Base-by-base conservation (phyloP, 2,797 vertebrate species). In the Atherinosoma microstoma region DNA sequence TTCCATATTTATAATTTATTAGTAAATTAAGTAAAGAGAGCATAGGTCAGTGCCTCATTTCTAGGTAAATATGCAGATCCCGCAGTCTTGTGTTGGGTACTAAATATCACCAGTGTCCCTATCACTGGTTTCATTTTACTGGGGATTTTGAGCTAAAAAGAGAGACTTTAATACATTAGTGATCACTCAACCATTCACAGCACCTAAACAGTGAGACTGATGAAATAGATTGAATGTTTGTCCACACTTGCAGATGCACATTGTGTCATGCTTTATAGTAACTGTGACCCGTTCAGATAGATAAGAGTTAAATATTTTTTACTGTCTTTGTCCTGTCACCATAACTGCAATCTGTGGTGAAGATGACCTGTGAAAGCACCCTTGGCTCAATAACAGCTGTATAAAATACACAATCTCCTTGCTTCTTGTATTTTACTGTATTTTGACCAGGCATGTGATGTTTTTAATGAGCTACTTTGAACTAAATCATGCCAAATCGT, bases 1-100 rank as follows among this genome's bases (percentile, higher is more conserved):
- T 87, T 93, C 91, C 91, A 93, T 91, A 91, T 93, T 92, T 91
- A 93, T 92, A 87, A 83, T 91, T 81, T 88, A 75, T 88, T 84
- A 77, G 83, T 82, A 89, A 92, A 93, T 90, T 73, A 92, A 88
- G 84, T 89, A 76, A 86, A 90, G 83, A 82, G 90, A 88, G 87
- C 89, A 93, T 69, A 92, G 91, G 91, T 91, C 92, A 92, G 54
- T 65, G 24, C 59, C 70, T 74, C 54, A 16, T 59, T 69, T 70
- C 9, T 67, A 62, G 66, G 71, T 61, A 84, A 87, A 91, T 82
- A 79, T 84, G 85, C 89, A 78, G 70, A 80, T 56, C 72, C 63
- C 75, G 84, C 87, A 87, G 86, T 84, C 81, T 79, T 84, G 83
- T 69, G 78, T 71, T 65, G 83, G 62, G 67, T 89, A 74, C 77